Evolutionary conservation across 2,888 invertebrate genomes (phyloP).

Genomic region (Harpagoxenus sublaevis): DNA sequence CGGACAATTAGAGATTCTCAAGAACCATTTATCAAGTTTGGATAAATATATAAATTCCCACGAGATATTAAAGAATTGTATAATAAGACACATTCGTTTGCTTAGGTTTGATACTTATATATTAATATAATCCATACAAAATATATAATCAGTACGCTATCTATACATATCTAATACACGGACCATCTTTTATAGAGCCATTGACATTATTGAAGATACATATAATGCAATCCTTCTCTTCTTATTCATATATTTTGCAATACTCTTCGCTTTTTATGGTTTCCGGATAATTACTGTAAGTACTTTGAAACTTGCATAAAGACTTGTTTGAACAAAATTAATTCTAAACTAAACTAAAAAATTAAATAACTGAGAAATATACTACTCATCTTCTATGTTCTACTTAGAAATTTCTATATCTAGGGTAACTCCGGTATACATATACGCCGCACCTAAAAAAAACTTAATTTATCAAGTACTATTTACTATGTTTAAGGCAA

Average conservation of each 20-base stretch:
- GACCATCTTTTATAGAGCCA: background rate
- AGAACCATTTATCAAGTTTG: background rate
- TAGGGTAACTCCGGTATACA: too few species aligned
- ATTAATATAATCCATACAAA: background rate
- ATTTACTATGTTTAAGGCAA: too few species aligned
- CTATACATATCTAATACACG: background rate
- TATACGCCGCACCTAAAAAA: too few species aligned
- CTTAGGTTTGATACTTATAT: slow-evolving; percentile 25
- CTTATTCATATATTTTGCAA: slow-evolving; percentile 6
- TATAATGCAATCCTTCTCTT: slow-evolving; percentile 20
- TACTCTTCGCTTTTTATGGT: slow-evolving; percentile 19
- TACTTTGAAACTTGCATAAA: background rate
- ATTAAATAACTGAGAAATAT: background rate
- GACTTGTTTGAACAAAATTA: background rate
- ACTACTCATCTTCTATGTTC: background rate
- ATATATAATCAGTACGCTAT: background rate
- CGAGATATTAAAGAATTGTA: background rate
- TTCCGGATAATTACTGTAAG: slow-evolving; percentile 28
- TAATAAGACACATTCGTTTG: background rate
- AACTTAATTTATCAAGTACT: too few species aligned
- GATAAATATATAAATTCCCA: background rate
- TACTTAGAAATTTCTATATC: background rate
- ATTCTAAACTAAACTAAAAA: background rate
- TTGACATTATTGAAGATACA: slow-evolving; percentile 19
- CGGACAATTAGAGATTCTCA: slow-evolving; percentile 20